A percentile compares a stretch with the other conserved stretches of the same genome.
phyloP scores from a whole-genome alignment of 1,140 invertebrate genomes.

The Mamestra configurata region DNA sequence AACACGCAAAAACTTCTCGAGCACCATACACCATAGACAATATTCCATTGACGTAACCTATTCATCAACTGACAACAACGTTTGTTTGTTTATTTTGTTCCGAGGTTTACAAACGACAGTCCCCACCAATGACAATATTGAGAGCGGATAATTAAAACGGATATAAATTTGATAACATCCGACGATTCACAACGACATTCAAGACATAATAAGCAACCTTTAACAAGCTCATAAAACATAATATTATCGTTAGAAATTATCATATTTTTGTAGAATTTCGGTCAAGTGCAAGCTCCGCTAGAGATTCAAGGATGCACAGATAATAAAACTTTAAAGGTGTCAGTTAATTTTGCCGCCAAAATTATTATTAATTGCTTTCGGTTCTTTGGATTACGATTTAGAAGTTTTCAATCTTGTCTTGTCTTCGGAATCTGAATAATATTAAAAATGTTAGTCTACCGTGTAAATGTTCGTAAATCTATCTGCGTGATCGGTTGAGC shows the following conservation, averaged over 20 bases:
- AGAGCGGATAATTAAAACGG: neutral
- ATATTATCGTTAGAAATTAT: slow-evolving; percentile 14
- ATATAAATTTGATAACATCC: slow-evolving; percentile 6
- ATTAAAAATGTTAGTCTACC: too few species aligned
- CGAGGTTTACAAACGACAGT: neutral
- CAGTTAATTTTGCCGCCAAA: slow-evolving; percentile 12
- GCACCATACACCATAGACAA: too few species aligned
- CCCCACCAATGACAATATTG: neutral
- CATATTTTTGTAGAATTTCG: slow-evolving; percentile 17
- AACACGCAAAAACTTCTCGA: too few species aligned
- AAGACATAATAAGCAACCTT: neutral
- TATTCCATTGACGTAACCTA: too few species aligned
- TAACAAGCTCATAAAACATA: neutral
- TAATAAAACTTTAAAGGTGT: slow-evolving; percentile 11
- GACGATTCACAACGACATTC: neutral
- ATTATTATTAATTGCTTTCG: neutral
- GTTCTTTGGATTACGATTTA: too few species aligned
- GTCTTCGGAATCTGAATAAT: too few species aligned
- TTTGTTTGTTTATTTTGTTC: too few species aligned
- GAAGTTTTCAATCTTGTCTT: too few species aligned
- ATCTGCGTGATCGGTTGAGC: too few species aligned
- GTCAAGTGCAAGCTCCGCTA: slow-evolving; percentile 10
- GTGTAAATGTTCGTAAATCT: too few species aligned
- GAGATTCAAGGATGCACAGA: slow-evolving; percentile 2
- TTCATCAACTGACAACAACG: too few species aligned